A percentile compares a stretch with the other conserved stretches of the same genome.
Evolutionary conservation across 2,797 vertebrate species (phyloP).

Genomic region (Gallinago stenura): DNA sequence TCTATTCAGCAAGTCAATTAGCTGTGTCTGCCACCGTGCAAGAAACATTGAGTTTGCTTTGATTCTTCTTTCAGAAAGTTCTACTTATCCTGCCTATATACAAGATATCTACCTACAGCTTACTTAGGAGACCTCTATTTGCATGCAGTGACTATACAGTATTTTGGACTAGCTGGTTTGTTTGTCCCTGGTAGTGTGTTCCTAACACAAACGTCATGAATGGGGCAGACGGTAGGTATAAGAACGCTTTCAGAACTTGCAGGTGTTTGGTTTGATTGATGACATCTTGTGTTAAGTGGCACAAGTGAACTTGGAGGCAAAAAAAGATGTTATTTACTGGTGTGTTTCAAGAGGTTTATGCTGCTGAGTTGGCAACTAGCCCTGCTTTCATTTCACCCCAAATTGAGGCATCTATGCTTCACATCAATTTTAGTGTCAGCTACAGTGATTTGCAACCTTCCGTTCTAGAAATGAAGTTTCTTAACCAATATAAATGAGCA

Average conservation of each 20-base stretch:
- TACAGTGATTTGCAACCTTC: background rate
- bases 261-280: background rate
- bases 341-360: background rate
- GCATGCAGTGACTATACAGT: background rate
- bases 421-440: background rate
- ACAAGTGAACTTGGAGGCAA: background rate
- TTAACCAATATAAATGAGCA: background rate
- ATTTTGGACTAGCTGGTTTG: background rate
- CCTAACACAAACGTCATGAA: background rate
- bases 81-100: background rate
- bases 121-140: background rate
- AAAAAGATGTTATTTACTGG: background rate
- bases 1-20: background rate
- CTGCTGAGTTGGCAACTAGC: background rate
- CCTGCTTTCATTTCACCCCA: background rate
- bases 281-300: background rate
- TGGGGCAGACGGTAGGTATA: rapidly evolving
- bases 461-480: background rate
- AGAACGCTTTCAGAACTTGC: background rate
- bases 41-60: background rate
- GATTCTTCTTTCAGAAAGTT: background rate
- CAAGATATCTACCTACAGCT: background rate
- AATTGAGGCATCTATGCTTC: background rate
- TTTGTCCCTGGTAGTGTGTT: background rate
- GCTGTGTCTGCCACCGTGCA: background rate